phyloP scores from a whole-genome alignment of 2,797 vertebrate species.

The Phalanger gymnotis region DNA sequence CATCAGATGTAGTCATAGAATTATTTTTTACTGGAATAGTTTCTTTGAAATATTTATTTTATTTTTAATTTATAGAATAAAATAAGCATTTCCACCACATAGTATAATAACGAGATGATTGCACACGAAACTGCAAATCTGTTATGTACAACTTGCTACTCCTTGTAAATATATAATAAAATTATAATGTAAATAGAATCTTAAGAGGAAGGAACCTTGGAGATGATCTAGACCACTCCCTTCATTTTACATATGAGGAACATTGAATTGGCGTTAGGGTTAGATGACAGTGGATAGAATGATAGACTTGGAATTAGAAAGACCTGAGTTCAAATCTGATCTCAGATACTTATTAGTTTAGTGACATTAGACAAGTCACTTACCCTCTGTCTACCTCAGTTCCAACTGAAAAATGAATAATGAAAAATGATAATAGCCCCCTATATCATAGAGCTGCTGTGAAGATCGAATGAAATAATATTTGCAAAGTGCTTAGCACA shows the following conservation, averaged over 20 bases:
- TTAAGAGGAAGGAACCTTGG: neutral
- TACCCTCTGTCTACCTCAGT: neutral
- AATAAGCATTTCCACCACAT: neutral
- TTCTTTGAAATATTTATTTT: neutral
- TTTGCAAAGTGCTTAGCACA: neutral
- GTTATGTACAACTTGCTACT: neutral
- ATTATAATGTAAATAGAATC: neutral
- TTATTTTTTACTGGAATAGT: neutral
- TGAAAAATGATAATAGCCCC: neutral
- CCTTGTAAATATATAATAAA: neutral
- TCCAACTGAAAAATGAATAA: neutral
- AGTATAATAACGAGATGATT: neutral
- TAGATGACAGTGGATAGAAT: neutral
- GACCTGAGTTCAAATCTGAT: neutral
- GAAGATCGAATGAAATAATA: neutral
- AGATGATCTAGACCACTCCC: neutral
- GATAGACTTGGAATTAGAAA: neutral
- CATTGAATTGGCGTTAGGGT: neutral
- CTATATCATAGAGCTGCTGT: neutral
- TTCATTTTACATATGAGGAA: neutral
- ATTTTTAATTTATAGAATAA: neutral
- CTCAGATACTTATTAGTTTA: neutral
- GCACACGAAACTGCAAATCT: neutral
- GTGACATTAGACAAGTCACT: neutral
- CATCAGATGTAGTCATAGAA: neutral